A percentile compares a stretch with the other conserved stretches of the same genome.
These are phyloP conservation scores for Neotragus pygmaeus DNA, from an alignment of 2,113 vertebrate genomes.

Conservation along the genomic window DNA sequence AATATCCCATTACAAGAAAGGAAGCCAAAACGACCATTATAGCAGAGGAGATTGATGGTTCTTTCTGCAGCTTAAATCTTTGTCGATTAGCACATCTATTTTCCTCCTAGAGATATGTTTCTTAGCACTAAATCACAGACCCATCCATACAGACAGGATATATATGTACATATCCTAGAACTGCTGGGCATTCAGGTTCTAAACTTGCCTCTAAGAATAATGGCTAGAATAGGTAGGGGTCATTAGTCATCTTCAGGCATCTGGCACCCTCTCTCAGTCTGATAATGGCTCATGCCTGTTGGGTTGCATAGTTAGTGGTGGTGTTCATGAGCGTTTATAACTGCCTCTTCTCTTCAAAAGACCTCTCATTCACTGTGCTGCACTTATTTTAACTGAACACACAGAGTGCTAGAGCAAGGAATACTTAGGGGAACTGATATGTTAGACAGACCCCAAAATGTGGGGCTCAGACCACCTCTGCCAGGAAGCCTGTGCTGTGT, in stretches of 20 bases:
- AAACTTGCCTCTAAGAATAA: conserved; percentile 73
- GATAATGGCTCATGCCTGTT: conserved; percentile 41
- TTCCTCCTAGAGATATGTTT: conserved; percentile 67
- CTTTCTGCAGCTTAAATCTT: conserved; percentile 73
- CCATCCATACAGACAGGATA: conserved; percentile 66
- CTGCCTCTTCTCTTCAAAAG: background rate
- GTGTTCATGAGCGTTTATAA: conserved; percentile 4
- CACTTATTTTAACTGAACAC: background rate
- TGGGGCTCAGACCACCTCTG: background rate
- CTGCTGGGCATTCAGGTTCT: conserved; percentile 58
- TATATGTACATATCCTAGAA: conserved; percentile 58
- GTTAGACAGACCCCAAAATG: too few species aligned
- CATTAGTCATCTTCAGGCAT: conserved; percentile 44
- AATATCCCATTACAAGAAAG: conserved; percentile 18
- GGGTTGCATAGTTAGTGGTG: background rate
- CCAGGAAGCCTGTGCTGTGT: background rate
- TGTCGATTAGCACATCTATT: conserved; percentile 70
- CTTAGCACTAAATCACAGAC: conserved; percentile 70
- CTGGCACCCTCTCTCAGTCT: background rate
- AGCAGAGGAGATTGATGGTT: conserved; percentile 69
- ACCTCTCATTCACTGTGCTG: background rate
- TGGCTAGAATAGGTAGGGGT: conserved; percentile 13
- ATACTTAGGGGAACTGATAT: background rate
- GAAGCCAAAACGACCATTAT: conserved; percentile 57
- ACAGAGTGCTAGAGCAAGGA: background rate